Conservation (phyloP, 2,797 vertebrate genomes). For the Chrosomus eos region DNA sequence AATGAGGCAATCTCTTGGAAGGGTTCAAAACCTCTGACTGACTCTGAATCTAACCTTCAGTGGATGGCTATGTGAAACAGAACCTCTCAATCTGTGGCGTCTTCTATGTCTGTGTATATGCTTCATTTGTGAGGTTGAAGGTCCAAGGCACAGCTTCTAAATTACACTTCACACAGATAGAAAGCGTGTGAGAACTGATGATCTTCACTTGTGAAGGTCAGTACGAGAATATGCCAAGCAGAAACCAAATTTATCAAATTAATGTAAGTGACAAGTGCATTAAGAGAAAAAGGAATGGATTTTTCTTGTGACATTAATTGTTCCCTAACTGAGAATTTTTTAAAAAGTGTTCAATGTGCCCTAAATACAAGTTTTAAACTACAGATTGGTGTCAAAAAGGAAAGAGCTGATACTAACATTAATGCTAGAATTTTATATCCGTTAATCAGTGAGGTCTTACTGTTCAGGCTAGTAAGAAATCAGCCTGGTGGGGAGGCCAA, state of each 20-base stretch:
- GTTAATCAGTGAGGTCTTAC: neutral
- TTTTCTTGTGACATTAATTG: constrained; percentile 11
- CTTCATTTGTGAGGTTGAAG: constrained; percentile 48
- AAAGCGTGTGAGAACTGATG: constrained; percentile 36
- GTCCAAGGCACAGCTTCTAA: constrained; percentile 39
- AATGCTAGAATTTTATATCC: neutral
- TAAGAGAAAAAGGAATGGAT: constrained; percentile 9
- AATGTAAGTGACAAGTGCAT: constrained; percentile 35
- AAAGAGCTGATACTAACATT: neutral
- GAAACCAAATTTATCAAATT: constrained; percentile 40
- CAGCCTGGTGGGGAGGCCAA: neutral
- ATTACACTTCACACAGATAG: constrained; percentile 46
- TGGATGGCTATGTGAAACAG: constrained; percentile 33
- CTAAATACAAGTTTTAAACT: constrained; percentile 30
- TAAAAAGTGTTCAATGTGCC: neutral
- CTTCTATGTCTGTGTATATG: constrained; percentile 2
- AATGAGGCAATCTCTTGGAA: constrained; percentile 39
- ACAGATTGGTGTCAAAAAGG: neutral
- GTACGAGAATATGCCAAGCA: constrained; percentile 34
- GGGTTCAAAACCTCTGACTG: constrained; percentile 41
- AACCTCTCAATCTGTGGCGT: constrained; percentile 33
- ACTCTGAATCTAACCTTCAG: constrained; percentile 34
- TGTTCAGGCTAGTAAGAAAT: neutral
- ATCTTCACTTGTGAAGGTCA: constrained; percentile 43
- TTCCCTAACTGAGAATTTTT: neutral